Conservation (phyloP, 2,113 vertebrate genomes). For the Hypocryptadius cinnamomeus region DNA sequence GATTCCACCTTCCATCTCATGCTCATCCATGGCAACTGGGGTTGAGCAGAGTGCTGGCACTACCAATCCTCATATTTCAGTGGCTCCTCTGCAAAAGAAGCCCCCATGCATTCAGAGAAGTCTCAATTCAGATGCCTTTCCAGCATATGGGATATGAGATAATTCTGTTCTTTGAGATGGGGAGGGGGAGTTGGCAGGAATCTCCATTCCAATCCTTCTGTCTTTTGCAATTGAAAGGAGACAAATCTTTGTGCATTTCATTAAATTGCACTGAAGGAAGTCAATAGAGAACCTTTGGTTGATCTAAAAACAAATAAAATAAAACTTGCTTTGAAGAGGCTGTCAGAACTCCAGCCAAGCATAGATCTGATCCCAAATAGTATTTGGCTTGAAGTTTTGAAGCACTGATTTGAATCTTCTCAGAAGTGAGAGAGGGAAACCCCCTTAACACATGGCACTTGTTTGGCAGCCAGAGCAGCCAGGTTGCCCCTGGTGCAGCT, state of each 20-base stretch:
- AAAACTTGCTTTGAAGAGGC: not conserved
- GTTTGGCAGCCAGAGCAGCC: fast-evolving
- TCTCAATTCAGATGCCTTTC: not conserved
- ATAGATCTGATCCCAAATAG: not conserved
- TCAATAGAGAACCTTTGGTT: not conserved
- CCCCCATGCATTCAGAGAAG: fast-evolving
- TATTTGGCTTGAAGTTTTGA: not conserved
- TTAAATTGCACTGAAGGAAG: not conserved
- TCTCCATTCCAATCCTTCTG: not conserved
- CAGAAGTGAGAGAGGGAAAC: not conserved
- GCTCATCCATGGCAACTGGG: not conserved
- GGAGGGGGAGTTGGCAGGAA: not conserved
- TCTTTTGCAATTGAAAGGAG: not conserved
- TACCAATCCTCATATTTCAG: not conserved
- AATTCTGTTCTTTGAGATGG: not conserved
- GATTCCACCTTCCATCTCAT: not conserved
- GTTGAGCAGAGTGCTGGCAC: not conserved
- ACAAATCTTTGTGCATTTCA: not conserved
- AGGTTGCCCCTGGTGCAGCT: not conserved
- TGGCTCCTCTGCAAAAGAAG: not conserved
- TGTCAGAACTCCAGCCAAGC: not conserved
- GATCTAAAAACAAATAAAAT: constrained; percentile 8
- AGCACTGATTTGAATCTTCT: not conserved
- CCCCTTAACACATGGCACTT: fast-evolving
- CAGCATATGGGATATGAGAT: fast-evolving